These are phyloP conservation scores for Coptodon rendalli DNA, from an alignment of 2,113 vertebrate genomes.

Conservation along the genomic window DNA sequence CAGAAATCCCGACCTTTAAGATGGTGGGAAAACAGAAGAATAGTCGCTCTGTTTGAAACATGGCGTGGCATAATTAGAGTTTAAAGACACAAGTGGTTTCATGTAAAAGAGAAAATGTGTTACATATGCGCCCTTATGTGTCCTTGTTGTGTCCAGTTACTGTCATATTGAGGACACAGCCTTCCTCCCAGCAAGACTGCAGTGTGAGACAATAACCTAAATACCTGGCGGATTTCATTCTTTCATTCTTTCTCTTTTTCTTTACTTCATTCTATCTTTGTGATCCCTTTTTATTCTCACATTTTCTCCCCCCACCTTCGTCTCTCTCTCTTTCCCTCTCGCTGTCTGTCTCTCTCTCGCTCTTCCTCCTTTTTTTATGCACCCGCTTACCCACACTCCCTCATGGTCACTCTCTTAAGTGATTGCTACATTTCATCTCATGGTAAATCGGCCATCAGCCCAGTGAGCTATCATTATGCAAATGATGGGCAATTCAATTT, in stretches of 20 bases:
- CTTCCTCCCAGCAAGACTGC: slow-evolving; percentile 33
- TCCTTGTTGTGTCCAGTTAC: slow-evolving; percentile 47
- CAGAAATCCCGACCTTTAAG: background rate
- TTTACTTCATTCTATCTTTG: slow-evolving; percentile 13
- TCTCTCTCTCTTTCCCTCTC: background rate
- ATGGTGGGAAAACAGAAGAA: background rate
- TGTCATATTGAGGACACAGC: slow-evolving; percentile 46
- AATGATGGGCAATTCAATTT: slow-evolving; percentile 74
- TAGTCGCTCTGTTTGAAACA: background rate
- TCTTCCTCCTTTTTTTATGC: background rate
- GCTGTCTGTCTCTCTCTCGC: background rate
- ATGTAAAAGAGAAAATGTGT: background rate
- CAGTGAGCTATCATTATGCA: slow-evolving; percentile 72
- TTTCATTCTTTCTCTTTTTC: slow-evolving; percentile 11
- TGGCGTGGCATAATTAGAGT: slow-evolving; percentile 11
- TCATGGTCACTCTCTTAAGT: slow-evolving; percentile 70
- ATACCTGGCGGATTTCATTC: slow-evolving; percentile 41
- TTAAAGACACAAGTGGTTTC: background rate
- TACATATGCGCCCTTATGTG: slow-evolving; percentile 36
- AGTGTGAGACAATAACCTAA: slow-evolving; percentile 57
- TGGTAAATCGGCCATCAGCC: slow-evolving; percentile 62
- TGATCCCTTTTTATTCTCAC: slow-evolving; percentile 32
- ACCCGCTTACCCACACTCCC: slow-evolving; percentile 25
- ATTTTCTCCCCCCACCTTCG: background rate
- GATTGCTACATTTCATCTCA: slow-evolving; percentile 74